These are phyloP conservation scores for Lumbricus terrestris DNA, from an alignment of 2,888 invertebrate genomes.

Conservation along the genomic window DNA sequence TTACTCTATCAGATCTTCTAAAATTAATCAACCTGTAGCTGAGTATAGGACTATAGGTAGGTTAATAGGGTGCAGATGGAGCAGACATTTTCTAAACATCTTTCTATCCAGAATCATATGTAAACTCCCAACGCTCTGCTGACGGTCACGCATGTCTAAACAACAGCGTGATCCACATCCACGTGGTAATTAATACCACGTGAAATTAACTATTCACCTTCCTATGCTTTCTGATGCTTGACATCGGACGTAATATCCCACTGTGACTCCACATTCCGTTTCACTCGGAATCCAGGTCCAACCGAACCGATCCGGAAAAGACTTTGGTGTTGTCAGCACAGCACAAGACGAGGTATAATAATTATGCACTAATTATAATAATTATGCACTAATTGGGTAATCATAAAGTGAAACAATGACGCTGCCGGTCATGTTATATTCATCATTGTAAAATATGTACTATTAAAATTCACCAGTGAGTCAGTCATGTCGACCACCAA, in stretches of 20 bases:
- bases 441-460: not conserved
- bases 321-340: not conserved
- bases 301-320: not conserved
- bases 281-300: not conserved
- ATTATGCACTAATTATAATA: too few species aligned
- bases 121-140: not conserved
- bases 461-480: not conserved
- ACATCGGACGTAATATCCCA: not conserved
- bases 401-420: not conserved
- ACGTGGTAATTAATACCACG: not conserved
- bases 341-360: not conserved
- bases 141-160: not conserved
- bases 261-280: not conserved
- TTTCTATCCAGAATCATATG: not conserved
- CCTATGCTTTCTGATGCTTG: not conserved
- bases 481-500: not conserved
- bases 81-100: not conserved
- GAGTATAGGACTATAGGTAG: not conserved
- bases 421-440: not conserved
- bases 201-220: not conserved
- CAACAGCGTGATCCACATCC: too few species aligned
- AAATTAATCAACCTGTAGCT: not conserved
- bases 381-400: not conserved
- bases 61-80: not conserved
- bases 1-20: too few species aligned